A percentile compares a stretch with the other conserved stretches of the same genome.
Evolutionary conservation across 1,140 invertebrate species (phyloP).

Genomic region (Steinernema feltiae): DNA sequence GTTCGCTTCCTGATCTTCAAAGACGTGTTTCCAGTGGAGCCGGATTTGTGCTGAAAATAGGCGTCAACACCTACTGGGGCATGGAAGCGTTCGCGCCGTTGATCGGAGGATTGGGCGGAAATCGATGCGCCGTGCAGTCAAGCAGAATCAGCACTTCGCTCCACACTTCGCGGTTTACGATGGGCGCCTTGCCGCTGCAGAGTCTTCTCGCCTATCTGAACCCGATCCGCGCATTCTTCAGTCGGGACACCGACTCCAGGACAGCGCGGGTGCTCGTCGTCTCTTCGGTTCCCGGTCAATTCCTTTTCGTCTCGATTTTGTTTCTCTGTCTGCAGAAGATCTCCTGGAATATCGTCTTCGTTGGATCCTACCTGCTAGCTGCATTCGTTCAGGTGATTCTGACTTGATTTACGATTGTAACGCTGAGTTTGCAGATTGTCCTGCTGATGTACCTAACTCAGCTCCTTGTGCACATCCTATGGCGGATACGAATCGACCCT

Average conservation of each 20-base stretch:
- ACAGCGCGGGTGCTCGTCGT: conserved; percentile 67
- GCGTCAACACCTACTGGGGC: neutral
- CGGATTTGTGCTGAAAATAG: conserved; percentile 14
- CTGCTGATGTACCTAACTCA: conserved; percentile 60
- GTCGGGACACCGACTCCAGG: conserved; percentile 68
- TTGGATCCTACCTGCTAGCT: neutral
- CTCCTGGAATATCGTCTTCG: conserved; percentile 59
- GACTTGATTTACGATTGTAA: conserved; percentile 63
- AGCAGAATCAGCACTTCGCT: conserved; percentile 62
- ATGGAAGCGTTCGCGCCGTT: conserved; percentile 20
- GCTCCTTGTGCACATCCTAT: conserved; percentile 66
- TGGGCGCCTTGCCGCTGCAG: neutral
- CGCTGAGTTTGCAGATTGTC: conserved; percentile 65
- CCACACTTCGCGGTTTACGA: neutral
- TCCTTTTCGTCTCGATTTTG: neutral
- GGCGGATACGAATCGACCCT: conserved; percentile 65
- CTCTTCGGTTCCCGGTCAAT: neutral
- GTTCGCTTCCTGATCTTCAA: neutral
- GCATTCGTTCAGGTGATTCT: conserved; percentile 62
- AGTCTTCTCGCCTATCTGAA: neutral
- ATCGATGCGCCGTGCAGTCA: conserved; percentile 17
- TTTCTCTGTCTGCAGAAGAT: conserved; percentile 67
- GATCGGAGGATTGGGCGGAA: conserved; percentile 21
- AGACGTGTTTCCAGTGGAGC: conserved; percentile 12
- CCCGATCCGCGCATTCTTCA: conserved; percentile 63